Base-by-base conservation (phyloP, 1,140 invertebrate species). In the Globodera rostochiensis region DNA sequence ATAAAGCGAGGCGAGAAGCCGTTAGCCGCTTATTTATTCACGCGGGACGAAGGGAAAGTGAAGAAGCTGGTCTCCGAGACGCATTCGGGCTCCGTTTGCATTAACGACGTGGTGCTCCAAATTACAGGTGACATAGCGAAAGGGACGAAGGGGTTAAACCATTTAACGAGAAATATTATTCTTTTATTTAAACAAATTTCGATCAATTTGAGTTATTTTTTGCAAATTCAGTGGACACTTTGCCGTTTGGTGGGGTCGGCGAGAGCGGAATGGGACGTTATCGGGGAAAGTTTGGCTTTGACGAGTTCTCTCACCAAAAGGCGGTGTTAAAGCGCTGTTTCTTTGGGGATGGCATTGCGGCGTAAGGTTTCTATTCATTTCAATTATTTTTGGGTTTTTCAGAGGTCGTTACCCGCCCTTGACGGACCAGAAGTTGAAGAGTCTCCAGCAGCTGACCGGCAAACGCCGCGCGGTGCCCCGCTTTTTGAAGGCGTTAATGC, bases 271-370 rank as follows among this genome's bases (percentile, higher is more conserved):
- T 97, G 90, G 96, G 96, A 46, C 91, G 92, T 4, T 98, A 98
- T 90, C 96, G 98, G 91, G 96, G 97, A 70, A 95, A 95, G 91
- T 93, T 92, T 84, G 93, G 94, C 9, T 98, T 95, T 87, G 95
- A 98, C 82, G 95, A 94, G 1, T 98, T 98, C 90, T 93, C 94
- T 6, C 96, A 98, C 90, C 93, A 94, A 81, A 96, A 96, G 91
- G 93, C 94, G 71, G 94, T 94, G 83, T 91, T 97, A 2, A 86
- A 87, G 36, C 77, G 86, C n/a, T 79, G 82, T 36, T 88, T 86
- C 69, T 86, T 87, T 66, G 85, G 82, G 0, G 86, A 87, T 47
- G 25, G 15, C 4, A 46, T 87, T 19, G 60, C 84, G 13, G 69
- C 81, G 84, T 85, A 74, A 79, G 79, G 6, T 19, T 6, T 6